These are phyloP conservation scores for Grantiella picta DNA, from an alignment of 2,113 vertebrate species.

Conservation along the genomic window DNA sequence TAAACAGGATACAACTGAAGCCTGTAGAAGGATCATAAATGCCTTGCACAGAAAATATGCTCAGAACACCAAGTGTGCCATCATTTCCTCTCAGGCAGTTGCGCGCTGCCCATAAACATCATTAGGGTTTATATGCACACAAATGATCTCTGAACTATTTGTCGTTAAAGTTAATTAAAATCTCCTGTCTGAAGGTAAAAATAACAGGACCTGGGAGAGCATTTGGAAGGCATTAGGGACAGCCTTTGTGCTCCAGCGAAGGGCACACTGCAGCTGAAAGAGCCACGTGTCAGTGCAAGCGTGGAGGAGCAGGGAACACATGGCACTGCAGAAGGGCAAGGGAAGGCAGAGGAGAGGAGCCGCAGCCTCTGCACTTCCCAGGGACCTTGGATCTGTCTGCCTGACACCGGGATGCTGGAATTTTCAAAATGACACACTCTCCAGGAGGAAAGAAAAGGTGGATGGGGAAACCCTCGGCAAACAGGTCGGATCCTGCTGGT, in stretches of 20 bases:
- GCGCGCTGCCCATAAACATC: background rate
- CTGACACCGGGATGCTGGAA: rapidly evolving
- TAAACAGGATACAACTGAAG: background rate
- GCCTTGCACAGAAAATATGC: background rate
- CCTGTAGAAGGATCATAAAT: background rate
- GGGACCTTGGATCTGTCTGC: background rate
- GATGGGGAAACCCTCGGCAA: background rate
- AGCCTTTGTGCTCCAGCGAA: background rate
- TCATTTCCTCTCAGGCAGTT: background rate
- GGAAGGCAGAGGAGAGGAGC: background rate
- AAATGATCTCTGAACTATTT: background rate
- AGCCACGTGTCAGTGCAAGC: background rate
- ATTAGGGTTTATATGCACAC: background rate
- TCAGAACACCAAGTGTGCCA: background rate
- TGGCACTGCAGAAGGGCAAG: background rate
- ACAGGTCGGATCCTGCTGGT: background rate
- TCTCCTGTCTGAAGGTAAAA: background rate
- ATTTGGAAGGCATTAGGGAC: background rate
- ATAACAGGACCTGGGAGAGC: background rate
- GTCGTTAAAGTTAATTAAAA: background rate
- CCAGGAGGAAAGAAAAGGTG: background rate
- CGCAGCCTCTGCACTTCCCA: background rate
- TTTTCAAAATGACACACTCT: background rate
- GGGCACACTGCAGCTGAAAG: background rate
- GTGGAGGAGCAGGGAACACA: background rate